These are phyloP conservation scores for Globodera ellingtonae DNA, from an alignment of 1,140 invertebrate genomes.

Conservation along the genomic window DNA sequence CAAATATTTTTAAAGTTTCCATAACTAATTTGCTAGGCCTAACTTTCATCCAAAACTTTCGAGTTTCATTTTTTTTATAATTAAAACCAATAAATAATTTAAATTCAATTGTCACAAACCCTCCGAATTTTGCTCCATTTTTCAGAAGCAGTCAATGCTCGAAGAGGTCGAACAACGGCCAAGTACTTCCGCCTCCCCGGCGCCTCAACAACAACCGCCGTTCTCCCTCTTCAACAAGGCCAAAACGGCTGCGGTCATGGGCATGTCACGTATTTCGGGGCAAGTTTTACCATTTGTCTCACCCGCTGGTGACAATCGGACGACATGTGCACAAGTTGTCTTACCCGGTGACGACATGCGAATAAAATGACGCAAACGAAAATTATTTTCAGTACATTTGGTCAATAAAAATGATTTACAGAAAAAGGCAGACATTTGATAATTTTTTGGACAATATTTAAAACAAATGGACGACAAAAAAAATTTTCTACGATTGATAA, in stretches of 20 bases:
- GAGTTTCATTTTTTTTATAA: too few relatives aligned
- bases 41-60: too few relatives aligned
- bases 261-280: constrained; percentile 87
- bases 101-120: too few relatives aligned
- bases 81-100: too few relatives aligned
- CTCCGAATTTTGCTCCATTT: neutral
- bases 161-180: constrained; percentile 10
- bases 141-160: constrained; percentile 1
- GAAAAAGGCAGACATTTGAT: too few relatives aligned
- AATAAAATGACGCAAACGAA: too few relatives aligned
- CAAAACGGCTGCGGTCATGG: constrained; percentile 64
- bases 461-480: constrained; percentile 67
- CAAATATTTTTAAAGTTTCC: too few relatives aligned
- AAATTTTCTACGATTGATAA: too few relatives aligned
- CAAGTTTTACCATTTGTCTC: constrained; percentile 78
- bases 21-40: too few relatives aligned
- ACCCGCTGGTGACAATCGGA: neutral
- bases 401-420: too few relatives aligned
- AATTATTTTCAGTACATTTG: too few relatives aligned
- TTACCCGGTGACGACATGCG: neutral
- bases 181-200: constrained; percentile 17
- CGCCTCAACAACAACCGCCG: constrained; percentile 16
- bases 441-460: too few relatives aligned
- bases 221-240: constrained; percentile 58
- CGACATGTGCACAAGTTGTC: constrained; percentile 67